phyloP scores from a whole-genome alignment of 2,797 vertebrate genomes.

The Gymnodraco acuticeps region DNA sequence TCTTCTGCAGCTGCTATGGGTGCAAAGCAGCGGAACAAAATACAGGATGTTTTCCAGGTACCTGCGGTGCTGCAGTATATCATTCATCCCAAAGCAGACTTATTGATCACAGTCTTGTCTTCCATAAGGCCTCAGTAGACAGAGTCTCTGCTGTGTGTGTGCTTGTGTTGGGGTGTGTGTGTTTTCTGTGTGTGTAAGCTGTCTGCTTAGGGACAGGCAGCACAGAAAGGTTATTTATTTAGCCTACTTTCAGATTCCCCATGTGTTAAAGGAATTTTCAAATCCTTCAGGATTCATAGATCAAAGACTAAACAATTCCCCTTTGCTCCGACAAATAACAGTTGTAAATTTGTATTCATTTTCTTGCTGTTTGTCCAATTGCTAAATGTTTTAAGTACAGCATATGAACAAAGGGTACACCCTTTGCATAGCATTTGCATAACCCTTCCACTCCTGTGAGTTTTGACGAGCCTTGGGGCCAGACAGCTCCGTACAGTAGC shows the following conservation, averaged over 20 bases:
- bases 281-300: slow-evolving; percentile 22
- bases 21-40: slow-evolving; percentile 61
- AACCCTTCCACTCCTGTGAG: slow-evolving; percentile 71
- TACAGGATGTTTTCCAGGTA: slow-evolving; percentile 26
- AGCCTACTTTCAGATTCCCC: slow-evolving; percentile 14
- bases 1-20: slow-evolving; percentile 26
- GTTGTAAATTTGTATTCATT: slow-evolving; percentile 33
- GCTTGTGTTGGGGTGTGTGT: too few species aligned
- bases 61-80: slow-evolving; percentile 25
- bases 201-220: slow-evolving; percentile 45
- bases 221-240: slow-evolving; percentile 31
- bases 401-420: slow-evolving; percentile 44
- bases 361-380: slow-evolving; percentile 29
- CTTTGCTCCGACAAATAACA: slow-evolving; percentile 24
- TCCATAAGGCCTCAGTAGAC: slow-evolving; percentile 28
- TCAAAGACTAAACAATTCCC: slow-evolving; percentile 24
- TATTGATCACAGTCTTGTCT: slow-evolving; percentile 52
- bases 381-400: slow-evolving; percentile 24
- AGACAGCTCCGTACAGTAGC: slow-evolving; percentile 34
- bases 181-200: slow-evolving; percentile 31
- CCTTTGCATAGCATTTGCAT: slow-evolving; percentile 62
- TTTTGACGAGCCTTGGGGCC: slow-evolving; percentile 57
- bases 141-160: slow-evolving; percentile 3
- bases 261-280: slow-evolving; percentile 20
- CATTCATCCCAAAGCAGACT: slow-evolving; percentile 41